Percentiles rank a stretch among this genome's conserved stretches.
Conservation (phyloP, 2,113 vertebrate species). For the Psittacula cyanocephala region DNA sequence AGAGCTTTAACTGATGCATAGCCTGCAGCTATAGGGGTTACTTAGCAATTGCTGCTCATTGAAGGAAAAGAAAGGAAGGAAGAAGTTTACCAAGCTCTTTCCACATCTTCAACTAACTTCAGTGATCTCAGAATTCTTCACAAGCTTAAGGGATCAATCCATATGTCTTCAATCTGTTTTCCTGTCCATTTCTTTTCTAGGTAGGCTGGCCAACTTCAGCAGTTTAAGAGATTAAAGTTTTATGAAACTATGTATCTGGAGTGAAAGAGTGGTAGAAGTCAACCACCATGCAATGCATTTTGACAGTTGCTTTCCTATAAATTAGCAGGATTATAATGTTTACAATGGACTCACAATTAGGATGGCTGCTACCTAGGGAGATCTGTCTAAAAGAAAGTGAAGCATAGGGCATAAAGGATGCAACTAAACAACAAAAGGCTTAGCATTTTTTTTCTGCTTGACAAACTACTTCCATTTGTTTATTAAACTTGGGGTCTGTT, state of each 20-base stretch:
- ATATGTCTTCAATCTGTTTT: background rate
- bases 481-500: background rate
- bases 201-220: background rate
- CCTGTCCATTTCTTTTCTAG: background rate
- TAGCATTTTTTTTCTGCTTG: background rate
- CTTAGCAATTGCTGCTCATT: background rate
- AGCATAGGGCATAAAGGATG: background rate
- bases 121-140: background rate
- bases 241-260: background rate
- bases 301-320: background rate
- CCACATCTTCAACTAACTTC: background rate
- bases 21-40: background rate
- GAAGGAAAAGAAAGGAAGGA: background rate
- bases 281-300: background rate
- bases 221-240: background rate
- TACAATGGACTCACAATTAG: background rate
- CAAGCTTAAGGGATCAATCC: background rate
- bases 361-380: background rate
- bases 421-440: background rate
- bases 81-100: background rate
- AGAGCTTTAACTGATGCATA: background rate
- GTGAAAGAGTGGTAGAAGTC: background rate
- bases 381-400: background rate
- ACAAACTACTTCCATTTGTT: background rate
- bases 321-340: background rate